Percentiles rank a stretch among this genome's conserved stretches.
Evolutionary conservation across 2,888 invertebrate genomes (phyloP).

Genomic region (Odiellus spinosus): DNA sequence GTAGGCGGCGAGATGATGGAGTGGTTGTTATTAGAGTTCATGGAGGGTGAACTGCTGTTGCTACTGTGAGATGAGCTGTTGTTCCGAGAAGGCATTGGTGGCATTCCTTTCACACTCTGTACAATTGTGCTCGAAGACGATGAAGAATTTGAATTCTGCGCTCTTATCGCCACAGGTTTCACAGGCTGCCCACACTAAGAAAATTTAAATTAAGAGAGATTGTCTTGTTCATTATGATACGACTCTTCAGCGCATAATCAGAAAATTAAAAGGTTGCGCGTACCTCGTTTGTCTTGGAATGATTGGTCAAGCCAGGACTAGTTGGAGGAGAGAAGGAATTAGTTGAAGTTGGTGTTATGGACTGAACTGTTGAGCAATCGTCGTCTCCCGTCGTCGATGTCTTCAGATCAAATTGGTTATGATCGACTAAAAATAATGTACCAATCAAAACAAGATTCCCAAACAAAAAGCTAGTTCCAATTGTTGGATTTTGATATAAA

Average conservation of each 20-base stretch:
- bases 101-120: slow-evolving; percentile 23
- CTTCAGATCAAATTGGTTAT: too few species aligned
- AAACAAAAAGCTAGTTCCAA: too few species aligned
- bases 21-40: slow-evolving; percentile 18
- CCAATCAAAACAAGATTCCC: too few species aligned
- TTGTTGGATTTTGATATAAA: too few species aligned
- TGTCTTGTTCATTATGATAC: too few species aligned
- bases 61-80: slow-evolving; percentile 21
- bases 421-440: too few species aligned
- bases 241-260: too few species aligned
- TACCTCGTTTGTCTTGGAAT: slow-evolving; percentile 18
- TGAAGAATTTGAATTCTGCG: slow-evolving; percentile 18
- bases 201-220: too few species aligned
- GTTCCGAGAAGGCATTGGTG: slow-evolving; percentile 34
- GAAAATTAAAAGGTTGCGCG: not conserved
- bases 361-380: slow-evolving; percentile 27
- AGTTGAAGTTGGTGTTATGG: slow-evolving; percentile 29
- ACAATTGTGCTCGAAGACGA: slow-evolving; percentile 11
- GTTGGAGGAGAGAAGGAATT: slow-evolving; percentile 20
- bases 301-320: slow-evolving; percentile 28
- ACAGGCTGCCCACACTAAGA: slow-evolving; percentile 26
- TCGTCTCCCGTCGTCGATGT: slow-evolving; percentile 18
- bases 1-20: slow-evolving; percentile 16
- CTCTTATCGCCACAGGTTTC: slow-evolving; percentile 17
- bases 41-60: slow-evolving; percentile 21